Evolutionary conservation across 2,797 vertebrate genomes (phyloP).

Genomic region (Basileuterus tristriatus): DNA sequence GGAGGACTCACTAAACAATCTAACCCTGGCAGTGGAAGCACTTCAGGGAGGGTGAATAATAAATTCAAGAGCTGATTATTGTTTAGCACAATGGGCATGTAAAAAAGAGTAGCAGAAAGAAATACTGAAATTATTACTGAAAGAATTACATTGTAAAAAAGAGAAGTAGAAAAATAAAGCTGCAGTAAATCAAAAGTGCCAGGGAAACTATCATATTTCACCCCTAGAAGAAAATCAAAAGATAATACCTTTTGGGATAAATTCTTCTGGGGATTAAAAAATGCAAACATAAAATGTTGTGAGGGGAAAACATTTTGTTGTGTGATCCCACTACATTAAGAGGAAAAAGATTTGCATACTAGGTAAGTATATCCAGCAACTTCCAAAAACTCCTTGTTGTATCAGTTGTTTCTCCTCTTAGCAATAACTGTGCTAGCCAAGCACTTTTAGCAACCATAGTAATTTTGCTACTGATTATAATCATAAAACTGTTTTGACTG

Average conservation of each 20-base stretch:
- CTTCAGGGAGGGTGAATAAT: background rate
- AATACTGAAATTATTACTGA: background rate
- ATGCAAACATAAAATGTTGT: fast-evolving
- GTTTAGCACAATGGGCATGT: background rate
- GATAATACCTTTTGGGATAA: background rate
- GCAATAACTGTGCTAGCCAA: background rate
- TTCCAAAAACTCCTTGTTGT: background rate
- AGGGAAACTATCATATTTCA: background rate
- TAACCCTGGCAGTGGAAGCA: background rate
- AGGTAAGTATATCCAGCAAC: background rate
- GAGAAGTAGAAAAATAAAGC: background rate
- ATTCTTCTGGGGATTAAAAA: background rate
- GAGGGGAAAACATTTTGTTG: background rate
- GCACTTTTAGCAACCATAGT: background rate
- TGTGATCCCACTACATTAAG: background rate
- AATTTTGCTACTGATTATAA: background rate
- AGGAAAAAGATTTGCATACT: background rate
- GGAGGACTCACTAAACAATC: background rate
- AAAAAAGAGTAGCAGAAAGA: background rate
- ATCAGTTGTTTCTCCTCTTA: background rate
- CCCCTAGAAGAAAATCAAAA: background rate
- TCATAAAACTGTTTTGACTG: background rate
- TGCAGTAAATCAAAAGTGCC: background rate
- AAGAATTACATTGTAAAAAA: background rate
- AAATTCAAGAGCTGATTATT: background rate